Conservation (phyloP, 2,797 vertebrate genomes). For the Falco cherrug region DNA sequence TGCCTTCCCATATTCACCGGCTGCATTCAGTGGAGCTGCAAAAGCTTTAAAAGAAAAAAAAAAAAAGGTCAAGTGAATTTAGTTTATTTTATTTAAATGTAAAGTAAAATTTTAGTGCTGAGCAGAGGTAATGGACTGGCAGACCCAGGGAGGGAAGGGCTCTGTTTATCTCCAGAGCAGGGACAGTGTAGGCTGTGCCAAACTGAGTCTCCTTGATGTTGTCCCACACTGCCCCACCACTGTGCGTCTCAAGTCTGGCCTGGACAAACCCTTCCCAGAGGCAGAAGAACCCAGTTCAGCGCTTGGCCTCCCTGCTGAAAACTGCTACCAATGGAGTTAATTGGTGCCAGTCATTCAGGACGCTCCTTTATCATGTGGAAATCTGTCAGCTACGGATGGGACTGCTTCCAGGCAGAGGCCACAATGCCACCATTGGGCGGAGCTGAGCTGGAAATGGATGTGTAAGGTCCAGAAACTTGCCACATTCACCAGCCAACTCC, state of each 20-base stretch:
- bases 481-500: not conserved
- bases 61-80: not conserved
- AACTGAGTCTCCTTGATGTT: not conserved
- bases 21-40: not conserved
- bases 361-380: not conserved
- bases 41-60: slow-evolving; percentile 16
- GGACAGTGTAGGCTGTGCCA: accelerated
- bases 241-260: not conserved
- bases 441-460: not conserved
- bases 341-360: not conserved
- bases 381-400: not conserved
- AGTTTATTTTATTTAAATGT: slow-evolving; percentile 52
- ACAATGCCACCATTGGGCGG: accelerated
- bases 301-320: not conserved
- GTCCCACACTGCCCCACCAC: not conserved
- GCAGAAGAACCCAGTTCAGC: not conserved
- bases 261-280: not conserved
- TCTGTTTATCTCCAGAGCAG: not conserved
- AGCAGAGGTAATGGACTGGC: not conserved
- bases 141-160: not conserved
- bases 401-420: not conserved
- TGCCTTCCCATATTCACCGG: slow-evolving; percentile 35
- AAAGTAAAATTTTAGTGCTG: slow-evolving; percentile 12
- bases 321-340: accelerated
- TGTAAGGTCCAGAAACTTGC: accelerated